Base-by-base conservation (phyloP, 1,140 invertebrate species). In the Stegodyphus mimosarum region DNA sequence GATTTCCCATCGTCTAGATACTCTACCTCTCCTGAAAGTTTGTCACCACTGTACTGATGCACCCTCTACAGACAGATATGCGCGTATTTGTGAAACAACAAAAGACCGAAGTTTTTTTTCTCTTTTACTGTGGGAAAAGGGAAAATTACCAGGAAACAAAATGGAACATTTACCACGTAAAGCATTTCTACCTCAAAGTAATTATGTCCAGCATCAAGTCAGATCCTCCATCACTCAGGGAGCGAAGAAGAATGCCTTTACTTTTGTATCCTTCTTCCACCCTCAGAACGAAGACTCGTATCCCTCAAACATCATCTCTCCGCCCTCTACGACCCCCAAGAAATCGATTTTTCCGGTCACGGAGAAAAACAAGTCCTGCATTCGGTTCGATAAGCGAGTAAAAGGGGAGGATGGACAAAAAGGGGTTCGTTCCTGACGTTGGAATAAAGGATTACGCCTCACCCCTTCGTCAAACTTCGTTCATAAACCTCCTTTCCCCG, bases 391-490 rank as follows among this genome's bases (percentile, higher is more conserved):
- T 83, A 83, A 83, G 55, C 55, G 80, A 52, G 55, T 74, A 53
- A 69, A 69, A 67, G 60, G 74, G 72, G 17, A 55, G 51, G 17
- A 2, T 15, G 72, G 51, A 9, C 9, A 60, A 70, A 70, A 79
- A 72, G 78, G 79, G 80, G 70, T 83, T 33, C 80, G 74, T 17
- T 52, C 60, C 60, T 13, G 74, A 60, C 60, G 70, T 74, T 83
- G 11, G 80, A 83, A 83, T 83, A 83, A 83, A 83, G 80, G 80
- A 83, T 83, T 83, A 83, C 53, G 80, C 10, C 70, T 74, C 71
- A 74, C 71, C 53, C 78, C 78, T 83, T 83, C 80, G 55, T 83
- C 80, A 83, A 83, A 83, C 80, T 83, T 83, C 55, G 70, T 17
- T 66, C 63, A 83, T 83, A 83, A 64, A 70, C 80, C 70, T 72